Evolutionary conservation across 35 echinoderm and acorn worm species (phyloP).

Genomic region (Apostichopus californicus): DNA sequence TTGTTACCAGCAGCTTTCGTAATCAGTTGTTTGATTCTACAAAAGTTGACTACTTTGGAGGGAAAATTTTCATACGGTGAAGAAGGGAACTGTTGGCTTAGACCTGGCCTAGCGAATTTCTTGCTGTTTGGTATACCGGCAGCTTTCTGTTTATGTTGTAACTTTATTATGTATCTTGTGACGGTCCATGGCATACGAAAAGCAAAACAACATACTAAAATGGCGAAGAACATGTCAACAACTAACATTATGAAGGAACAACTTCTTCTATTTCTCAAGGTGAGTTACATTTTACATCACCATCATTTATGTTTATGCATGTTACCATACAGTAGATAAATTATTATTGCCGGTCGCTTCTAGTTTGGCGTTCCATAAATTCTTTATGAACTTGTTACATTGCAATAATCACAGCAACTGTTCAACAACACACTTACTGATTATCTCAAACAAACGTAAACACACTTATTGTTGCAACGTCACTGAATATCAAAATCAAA

Average conservation of each 20-base stretch:
- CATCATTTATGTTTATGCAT: too few species aligned
- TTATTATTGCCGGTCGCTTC: too few species aligned
- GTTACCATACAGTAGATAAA: too few species aligned
- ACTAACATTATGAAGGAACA: background rate
- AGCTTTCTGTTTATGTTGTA: background rate
- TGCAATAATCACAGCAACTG: too few species aligned
- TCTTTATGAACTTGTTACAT: too few species aligned
- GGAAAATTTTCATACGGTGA: background rate
- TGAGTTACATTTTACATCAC: background rate
- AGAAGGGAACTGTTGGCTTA: conserved; percentile 27
- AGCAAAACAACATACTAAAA: conserved; percentile 12
- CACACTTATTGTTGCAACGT: too few species aligned
- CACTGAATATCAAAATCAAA: too few species aligned
- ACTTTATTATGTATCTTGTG: conserved; percentile 20
- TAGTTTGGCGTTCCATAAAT: too few species aligned
- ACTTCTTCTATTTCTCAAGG: conserved; percentile 12
- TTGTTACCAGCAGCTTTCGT: conserved; percentile 2
- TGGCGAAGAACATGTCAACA: conserved; percentile 33
- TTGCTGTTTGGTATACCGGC: conserved; percentile 46
- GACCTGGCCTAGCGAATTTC: conserved; percentile 31
- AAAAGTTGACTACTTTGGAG: background rate
- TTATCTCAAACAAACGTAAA: too few species aligned
- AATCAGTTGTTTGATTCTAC: background rate
- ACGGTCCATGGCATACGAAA: conserved; percentile 7
- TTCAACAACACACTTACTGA: too few species aligned